Evolutionary conservation across 2,797 vertebrate species (phyloP), one percentile per base, ranked within the genome.

Genomic region (Euphonia xanthogaster): DNA sequence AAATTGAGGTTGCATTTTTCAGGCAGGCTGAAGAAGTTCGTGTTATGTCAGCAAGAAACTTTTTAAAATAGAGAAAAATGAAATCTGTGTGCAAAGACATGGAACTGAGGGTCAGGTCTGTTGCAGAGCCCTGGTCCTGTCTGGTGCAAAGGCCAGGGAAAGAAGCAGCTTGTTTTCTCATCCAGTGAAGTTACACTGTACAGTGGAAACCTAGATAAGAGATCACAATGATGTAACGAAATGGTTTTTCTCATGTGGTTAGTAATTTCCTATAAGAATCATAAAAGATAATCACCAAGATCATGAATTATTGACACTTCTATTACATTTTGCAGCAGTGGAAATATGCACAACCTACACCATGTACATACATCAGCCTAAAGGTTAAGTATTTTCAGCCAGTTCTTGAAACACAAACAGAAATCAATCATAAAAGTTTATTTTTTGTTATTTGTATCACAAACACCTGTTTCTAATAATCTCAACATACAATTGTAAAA

Each of bases 111-210:
- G n/a, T 40, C 37, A 61, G 37, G 10, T 86, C 80, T 39, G 6
- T 3, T 0, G 1, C 73, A 81, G 39, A 84, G 23, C 15, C 45
- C 50, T 30, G 2, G 4, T 53, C 61, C 33, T 60, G 12, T 42
- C 24, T 72, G 20, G 7, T 73, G 39, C 47, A 73, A 61, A 72
- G 47, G 39, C 37, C 62, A 54, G 28, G 33, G 48, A 62, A 31
- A 79, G 44, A 53, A 86, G 37, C 33, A 61, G 23, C 35, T 90
- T 89, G 30, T 40, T 78, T 82, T 61, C 23, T 75, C 18, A 25
- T 18, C 30, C 50, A 35, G 0, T 42, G 20, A 83, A n/a, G 14
- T 31, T 61, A 20, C 0, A 0, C 58, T 6, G 2, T 47, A 55
- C 31, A 60, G 24, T 66, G 58, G 27, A 88, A 89, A 55, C 40